A percentile compares a stretch with the other conserved stretches of the same genome.
Evolutionary conservation across 1,140 invertebrate species (phyloP).

Genomic region (Choristoneura fumiferana): DNA sequence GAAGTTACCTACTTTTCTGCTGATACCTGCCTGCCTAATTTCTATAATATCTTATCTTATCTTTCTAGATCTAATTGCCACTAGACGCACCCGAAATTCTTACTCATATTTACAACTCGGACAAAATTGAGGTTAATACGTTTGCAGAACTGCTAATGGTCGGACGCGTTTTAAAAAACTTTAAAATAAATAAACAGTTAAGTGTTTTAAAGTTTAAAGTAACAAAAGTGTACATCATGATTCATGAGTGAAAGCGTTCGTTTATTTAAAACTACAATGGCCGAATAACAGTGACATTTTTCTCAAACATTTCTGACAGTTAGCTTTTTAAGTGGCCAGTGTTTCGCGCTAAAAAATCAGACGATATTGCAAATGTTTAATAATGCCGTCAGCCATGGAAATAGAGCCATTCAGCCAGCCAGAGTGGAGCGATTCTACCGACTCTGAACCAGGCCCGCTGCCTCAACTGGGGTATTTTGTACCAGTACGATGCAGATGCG

Average conservation of each 20-base stretch:
- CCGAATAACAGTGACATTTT: neutral
- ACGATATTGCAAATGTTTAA: conserved; percentile 14
- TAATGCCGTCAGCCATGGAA: conserved; percentile 62
- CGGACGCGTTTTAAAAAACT: conserved; percentile 20
- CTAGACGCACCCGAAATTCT: conserved; percentile 42
- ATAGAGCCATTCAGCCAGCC: conserved; percentile 63
- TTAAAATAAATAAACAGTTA: neutral
- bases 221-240: neutral
- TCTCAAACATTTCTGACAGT: neutral
- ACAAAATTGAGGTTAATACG: conserved; percentile 45
- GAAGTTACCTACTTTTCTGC: too few relatives aligned
- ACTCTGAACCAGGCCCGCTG: conserved; percentile 56
- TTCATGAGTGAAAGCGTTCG: conserved; percentile 4
- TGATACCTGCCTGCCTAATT: conserved; percentile 5
- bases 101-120: conserved; percentile 38
- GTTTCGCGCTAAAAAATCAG: neutral
- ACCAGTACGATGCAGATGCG: conserved; percentile 63
- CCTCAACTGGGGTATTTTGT: conserved; percentile 75
- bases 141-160: conserved; percentile 24
- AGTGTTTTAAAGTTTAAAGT: neutral
- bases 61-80: conserved; percentile 49
- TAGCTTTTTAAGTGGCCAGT: neutral
- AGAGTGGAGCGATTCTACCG: conserved; percentile 70
- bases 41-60: conserved; percentile 29
- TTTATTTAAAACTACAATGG: neutral